These are phyloP conservation scores for Rotaria socialis DNA, from an alignment of 2,888 invertebrate genomes.

Conservation along the genomic window DNA sequence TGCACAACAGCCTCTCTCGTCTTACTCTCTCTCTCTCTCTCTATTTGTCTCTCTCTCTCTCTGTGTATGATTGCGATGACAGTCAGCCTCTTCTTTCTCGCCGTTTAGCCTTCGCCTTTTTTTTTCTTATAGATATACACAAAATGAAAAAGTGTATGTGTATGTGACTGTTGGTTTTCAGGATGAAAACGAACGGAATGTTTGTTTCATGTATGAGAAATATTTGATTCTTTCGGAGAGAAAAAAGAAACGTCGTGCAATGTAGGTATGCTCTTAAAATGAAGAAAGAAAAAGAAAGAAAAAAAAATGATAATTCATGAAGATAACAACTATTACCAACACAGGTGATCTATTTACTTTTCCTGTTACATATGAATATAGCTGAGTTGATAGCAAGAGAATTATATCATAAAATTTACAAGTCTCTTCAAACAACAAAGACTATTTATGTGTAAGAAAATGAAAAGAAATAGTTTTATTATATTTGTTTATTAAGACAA, in stretches of 20 bases:
- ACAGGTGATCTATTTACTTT: slow-evolving; percentile 21
- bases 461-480: neutral
- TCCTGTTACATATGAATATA: neutral
- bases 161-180: neutral
- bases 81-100: neutral
- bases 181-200: neutral
- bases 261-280: neutral
- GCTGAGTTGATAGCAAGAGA: neutral
- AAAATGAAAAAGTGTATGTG: neutral
- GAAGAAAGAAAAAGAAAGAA: neutral
- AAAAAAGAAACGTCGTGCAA: neutral
- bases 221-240: neutral
- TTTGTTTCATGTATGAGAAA: neutral
- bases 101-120: neutral
- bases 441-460: neutral
- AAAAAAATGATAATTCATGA: slow-evolving; percentile 10
- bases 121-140: neutral
- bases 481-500: neutral
- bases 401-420: slow-evolving; percentile 20
- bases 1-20: neutral
- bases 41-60: neutral
- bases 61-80: neutral
- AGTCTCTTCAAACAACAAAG: neutral
- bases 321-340: neutral
- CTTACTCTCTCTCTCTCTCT: neutral